These are phyloP conservation scores for Hippoglossus stenolepis DNA, from an alignment of 2,113 vertebrate species.

Conservation along the genomic window DNA sequence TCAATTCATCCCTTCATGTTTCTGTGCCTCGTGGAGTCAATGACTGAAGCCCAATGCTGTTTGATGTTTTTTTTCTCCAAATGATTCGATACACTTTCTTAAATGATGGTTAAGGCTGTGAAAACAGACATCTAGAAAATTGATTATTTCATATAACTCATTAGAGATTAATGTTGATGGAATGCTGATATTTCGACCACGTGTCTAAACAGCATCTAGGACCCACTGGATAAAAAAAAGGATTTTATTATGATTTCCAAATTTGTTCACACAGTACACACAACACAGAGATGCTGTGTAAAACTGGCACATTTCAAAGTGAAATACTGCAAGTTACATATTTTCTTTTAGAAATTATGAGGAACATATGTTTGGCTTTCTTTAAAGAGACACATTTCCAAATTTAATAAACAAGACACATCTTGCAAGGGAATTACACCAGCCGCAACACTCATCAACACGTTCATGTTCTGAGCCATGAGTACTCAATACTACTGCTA, in stretches of 20 bases:
- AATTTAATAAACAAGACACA: not conserved
- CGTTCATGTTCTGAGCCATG: not conserved
- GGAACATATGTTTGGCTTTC: not conserved
- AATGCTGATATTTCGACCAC: conserved; percentile 2
- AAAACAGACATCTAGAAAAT: conserved; percentile 9
- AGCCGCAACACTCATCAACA: not conserved
- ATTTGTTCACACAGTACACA: not conserved
- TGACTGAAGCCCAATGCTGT: not conserved
- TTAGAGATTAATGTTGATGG: conserved; percentile 3
- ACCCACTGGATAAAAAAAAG: not conserved
- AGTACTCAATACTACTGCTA: not conserved
- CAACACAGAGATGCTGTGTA: not conserved
- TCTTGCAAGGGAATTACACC: not conserved
- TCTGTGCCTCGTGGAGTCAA: not conserved
- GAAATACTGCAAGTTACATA: not conserved
- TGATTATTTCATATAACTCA: conserved; percentile 12
- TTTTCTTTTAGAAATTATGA: not conserved
- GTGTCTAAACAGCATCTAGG: not conserved
- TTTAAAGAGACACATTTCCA: not conserved
- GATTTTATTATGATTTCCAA: not conserved
- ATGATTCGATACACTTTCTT: not conserved
- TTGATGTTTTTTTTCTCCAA: conserved; percentile 4
- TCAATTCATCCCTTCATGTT: conserved; percentile 25
- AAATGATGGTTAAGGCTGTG: conserved; percentile 5
- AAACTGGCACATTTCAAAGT: not conserved